Evolutionary conservation across 2,113 vertebrate species (phyloP).

Genomic region (Amphilophus citrinellus): DNA sequence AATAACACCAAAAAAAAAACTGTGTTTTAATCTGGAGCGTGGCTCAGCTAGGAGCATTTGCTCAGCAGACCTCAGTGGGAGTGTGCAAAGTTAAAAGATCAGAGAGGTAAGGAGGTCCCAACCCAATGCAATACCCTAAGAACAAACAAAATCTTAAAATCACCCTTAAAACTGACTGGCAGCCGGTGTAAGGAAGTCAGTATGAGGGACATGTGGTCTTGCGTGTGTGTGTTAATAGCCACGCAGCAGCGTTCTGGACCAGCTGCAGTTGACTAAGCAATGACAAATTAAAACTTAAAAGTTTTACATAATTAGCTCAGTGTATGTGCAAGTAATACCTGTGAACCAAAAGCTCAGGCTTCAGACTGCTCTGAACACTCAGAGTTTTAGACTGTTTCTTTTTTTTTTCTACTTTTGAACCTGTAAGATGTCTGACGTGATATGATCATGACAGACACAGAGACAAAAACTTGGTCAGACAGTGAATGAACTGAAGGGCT

Average conservation of each 20-base stretch:
- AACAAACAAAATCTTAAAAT: background rate
- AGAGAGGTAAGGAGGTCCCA: background rate
- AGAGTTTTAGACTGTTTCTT: background rate
- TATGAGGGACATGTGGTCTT: background rate
- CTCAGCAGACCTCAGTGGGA: background rate
- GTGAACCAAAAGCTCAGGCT: background rate
- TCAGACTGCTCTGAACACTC: background rate
- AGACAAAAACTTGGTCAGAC: too few relatives aligned
- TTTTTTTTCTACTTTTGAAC: background rate
- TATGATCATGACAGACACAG: too few relatives aligned
- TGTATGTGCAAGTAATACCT: background rate
- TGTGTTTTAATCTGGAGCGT: too few relatives aligned
- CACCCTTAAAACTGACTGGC: background rate
- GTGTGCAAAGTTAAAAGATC: slow-evolving; percentile 9
- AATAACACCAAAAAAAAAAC: too few relatives aligned
- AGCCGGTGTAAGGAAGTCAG: background rate
- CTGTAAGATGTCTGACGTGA: background rate
- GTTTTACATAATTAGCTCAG: background rate
- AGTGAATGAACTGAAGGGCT: too few relatives aligned
- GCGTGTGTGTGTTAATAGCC: background rate
- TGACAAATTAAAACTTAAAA: background rate
- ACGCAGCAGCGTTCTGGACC: background rate
- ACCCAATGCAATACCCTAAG: background rate
- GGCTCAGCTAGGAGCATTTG: background rate
- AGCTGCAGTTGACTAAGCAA: background rate